phyloP scores from a whole-genome alignment of 2,888 invertebrate species.

The Bombylius discolor region DNA sequence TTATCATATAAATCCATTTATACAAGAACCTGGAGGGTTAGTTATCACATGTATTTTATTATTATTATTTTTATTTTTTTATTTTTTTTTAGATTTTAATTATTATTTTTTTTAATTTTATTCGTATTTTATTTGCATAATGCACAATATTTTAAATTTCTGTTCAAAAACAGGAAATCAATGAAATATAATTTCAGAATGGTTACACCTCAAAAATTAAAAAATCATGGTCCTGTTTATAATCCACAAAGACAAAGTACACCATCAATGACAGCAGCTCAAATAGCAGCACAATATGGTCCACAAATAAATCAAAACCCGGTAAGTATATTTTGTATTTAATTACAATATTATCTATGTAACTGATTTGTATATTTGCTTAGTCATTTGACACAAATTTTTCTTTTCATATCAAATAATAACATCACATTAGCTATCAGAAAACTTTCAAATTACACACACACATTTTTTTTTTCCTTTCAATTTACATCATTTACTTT shows the following conservation, averaged over 20 bases:
- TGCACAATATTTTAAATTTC: no score
- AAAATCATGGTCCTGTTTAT: conserved; percentile 25
- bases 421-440: no score
- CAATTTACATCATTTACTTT: no score
- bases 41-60: neutral
- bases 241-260: conserved; percentile 14
- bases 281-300: conserved; percentile 34
- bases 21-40: conserved; percentile 31
- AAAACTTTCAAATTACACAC: no score
- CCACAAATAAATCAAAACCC: conserved; percentile 22
- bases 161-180: no score
- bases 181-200: neutral
- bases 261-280: conserved; percentile 17
- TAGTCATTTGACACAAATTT: neutral
- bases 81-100: neutral
- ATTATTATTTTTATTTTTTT: neutral
- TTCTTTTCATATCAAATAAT: neutral
- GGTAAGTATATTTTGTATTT: conserved; percentile 10
- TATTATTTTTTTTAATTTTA: no score
- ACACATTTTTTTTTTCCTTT: no score
- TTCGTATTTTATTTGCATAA: no score
- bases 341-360: no score
- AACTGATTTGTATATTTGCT: no score
- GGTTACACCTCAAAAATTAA: conserved; percentile 11
- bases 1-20: conserved; percentile 27